phyloP scores from a whole-genome alignment of 2,113 vertebrate species.

The Otolemur garnettii region DNA sequence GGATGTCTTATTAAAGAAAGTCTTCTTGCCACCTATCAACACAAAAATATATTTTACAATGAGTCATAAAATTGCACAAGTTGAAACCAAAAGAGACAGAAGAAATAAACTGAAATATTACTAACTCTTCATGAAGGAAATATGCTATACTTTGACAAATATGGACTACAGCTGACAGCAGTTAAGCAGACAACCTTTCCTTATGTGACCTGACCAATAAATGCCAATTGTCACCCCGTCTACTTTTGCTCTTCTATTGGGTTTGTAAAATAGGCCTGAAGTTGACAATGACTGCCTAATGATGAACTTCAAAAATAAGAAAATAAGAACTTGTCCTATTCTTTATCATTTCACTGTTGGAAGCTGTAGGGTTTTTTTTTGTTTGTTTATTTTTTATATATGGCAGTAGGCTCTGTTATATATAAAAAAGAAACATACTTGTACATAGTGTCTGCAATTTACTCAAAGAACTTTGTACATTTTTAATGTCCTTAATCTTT shows the following conservation, averaged over 20 bases:
- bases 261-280: not conserved
- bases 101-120: not conserved
- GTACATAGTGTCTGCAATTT: not conserved
- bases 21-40: slow-evolving; percentile 93
- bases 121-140: not conserved
- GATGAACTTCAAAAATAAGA: slow-evolving; percentile 19
- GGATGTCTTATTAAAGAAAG: slow-evolving; percentile 93
- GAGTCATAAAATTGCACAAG: not conserved
- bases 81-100: slow-evolving; percentile 9
- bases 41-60: slow-evolving; percentile 24
- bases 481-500: slow-evolving; percentile 26
- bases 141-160: slow-evolving; percentile 10
- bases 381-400: not conserved
- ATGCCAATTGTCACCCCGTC: not conserved
- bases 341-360: not conserved
- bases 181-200: not conserved
- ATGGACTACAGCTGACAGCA: not conserved
- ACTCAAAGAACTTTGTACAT: not conserved
- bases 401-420: not conserved
- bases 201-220: not conserved
- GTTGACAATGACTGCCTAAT: not conserved
- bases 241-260: not conserved
- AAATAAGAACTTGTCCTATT: not conserved
- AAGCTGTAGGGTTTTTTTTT: not conserved
- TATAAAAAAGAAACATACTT: not conserved